Evolutionary conservation across 2,797 vertebrate genomes (phyloP), one percentile per base, ranked within the genome.

Genomic region (Amblyopsis hoosieri): DNA sequence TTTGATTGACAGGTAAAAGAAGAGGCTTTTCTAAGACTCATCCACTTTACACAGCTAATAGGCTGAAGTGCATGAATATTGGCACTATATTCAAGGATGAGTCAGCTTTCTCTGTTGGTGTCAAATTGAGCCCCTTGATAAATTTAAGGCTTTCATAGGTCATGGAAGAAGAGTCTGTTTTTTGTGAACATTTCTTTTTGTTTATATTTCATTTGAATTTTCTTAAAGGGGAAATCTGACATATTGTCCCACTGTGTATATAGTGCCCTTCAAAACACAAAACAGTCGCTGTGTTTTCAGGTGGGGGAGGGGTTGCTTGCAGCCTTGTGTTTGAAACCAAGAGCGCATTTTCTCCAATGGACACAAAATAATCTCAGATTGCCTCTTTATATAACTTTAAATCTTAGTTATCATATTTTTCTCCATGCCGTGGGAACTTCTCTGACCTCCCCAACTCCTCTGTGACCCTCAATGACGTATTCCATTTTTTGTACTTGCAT

Each of bases 21-120:
- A 54, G 60, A 46, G 62, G 57, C 71, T 66, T 29, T 46, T 48
- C 56, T 37, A 8, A 75, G 68, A 65, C 74, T 12, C 78, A 54
- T 65, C 71, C 83, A 82, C 72, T 79, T 85, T 79, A 78, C 66
- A 68, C 29, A n/a, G 56, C 72, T 89, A 85, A 86, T 80, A 67
- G 79, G 79, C 71, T 56, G 69, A 59, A 66, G 83, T 72, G 67
- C 14, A 60, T 15, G 69, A 62, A 48, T 59, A 37, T 54, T 5
- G 47, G 31, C 37, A 12, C 52, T 29, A n/a, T 23, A 66, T 62
- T 67, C 5, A 17, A 14, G 37, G 74, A 84, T 85, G 86, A 88
- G 80, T 88, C 85, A 78, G 84, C 79, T 45, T 45, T 68, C 59
- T 46, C 58, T 23, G 67, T 54, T 48, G 31, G 53, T 71, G 54